Conservation (phyloP, 1,140 invertebrate genomes). For the Monomorium pharaonis region DNA sequence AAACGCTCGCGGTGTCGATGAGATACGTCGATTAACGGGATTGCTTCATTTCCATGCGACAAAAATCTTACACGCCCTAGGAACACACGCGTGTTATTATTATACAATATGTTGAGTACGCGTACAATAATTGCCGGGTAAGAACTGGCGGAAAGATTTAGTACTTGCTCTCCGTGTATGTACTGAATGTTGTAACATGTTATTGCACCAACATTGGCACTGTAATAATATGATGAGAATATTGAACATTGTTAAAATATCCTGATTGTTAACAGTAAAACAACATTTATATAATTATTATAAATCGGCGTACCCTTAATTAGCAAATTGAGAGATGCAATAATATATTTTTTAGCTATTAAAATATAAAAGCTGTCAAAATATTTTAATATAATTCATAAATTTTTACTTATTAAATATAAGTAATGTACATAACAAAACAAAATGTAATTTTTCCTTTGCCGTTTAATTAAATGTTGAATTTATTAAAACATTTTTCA, state of each 20-base stretch:
- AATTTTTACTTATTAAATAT: too few species aligned
- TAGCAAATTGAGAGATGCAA: neutral
- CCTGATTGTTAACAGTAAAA: neutral
- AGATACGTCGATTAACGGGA: conserved; percentile 38
- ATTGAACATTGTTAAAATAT: neutral
- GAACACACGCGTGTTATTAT: neutral
- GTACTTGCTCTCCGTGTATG: neutral
- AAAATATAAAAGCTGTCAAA: neutral
- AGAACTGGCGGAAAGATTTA: neutral
- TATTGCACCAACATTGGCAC: neutral
- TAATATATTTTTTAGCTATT: neutral
- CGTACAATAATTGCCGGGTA: neutral
- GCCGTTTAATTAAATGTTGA: neutral
- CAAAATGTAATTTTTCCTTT: neutral
- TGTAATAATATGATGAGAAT: neutral
- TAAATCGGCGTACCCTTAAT: neutral
- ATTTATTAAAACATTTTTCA: neutral
- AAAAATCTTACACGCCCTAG: conserved; percentile 6
- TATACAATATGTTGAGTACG: conserved; percentile 5
- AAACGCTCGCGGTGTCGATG: neutral
- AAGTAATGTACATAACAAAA: too few species aligned
- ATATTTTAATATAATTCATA: neutral
- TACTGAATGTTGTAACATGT: neutral
- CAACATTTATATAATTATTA: conserved; percentile 8
- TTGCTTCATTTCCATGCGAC: conserved; percentile 35